These are phyloP conservation scores for Molorchus minor DNA, from an alignment of 2,888 invertebrate genomes.

Conservation along the genomic window DNA sequence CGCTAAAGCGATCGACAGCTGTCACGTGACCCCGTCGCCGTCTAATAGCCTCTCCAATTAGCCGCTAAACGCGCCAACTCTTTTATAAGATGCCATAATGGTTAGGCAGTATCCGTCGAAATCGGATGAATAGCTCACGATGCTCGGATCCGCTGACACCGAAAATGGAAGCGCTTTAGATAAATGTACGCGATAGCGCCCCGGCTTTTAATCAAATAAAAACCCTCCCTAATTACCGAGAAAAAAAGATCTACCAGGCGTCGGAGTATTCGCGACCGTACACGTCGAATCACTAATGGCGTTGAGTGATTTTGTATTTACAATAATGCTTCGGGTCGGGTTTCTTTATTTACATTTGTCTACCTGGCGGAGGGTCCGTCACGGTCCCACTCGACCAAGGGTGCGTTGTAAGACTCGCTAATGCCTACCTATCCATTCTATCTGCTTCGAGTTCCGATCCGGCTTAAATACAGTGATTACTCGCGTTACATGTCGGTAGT, in stretches of 20 bases:
- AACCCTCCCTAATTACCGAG: not conserved
- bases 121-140: constrained; percentile 38
- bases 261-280: not conserved
- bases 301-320: too few relatives aligned
- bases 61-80: constrained; percentile 40
- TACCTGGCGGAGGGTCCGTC: not conserved
- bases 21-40: constrained; percentile 32
- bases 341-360: constrained; percentile 24
- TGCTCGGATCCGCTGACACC: constrained; percentile 31
- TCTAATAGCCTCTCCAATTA: constrained; percentile 43
- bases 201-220: constrained; percentile 34
- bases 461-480: constrained; percentile 26
- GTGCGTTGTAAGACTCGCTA: constrained; percentile 8
- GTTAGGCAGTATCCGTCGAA: constrained; percentile 37
- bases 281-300: too few relatives aligned
- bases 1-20: constrained; percentile 22
- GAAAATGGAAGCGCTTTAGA: constrained; percentile 34
- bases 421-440: constrained; percentile 20
- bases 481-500: constrained; percentile 22
- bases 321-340: not conserved
- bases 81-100: constrained; percentile 40
- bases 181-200: constrained; percentile 34
- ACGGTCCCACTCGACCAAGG: constrained; percentile 1
- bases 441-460: constrained; percentile 10
- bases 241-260: not conserved